Evolutionary conservation across 2,113 vertebrate species (phyloP).

Genomic region (Cathartes aura): DNA sequence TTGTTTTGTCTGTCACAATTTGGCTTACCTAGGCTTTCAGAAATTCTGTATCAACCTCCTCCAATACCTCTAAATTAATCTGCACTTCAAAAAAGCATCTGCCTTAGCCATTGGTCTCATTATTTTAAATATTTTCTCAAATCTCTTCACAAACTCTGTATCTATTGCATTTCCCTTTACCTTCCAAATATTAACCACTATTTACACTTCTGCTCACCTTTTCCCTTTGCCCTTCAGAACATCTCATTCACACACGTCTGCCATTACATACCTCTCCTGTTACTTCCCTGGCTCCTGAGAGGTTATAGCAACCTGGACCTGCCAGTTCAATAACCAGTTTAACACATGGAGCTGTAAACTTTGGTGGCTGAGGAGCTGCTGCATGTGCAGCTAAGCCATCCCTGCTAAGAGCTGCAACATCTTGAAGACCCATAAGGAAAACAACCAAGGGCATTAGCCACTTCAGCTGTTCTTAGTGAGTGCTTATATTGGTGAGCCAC

Average conservation of each 20-base stretch:
- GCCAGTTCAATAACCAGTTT: background rate
- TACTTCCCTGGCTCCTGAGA: background rate
- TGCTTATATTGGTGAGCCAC: background rate
- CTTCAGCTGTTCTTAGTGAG: background rate
- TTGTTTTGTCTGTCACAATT: background rate
- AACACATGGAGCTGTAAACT: background rate
- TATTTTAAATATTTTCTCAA: background rate
- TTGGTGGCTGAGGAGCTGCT: background rate
- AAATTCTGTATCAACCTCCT: background rate
- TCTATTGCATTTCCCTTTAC: background rate
- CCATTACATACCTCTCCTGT: background rate
- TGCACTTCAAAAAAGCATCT: background rate
- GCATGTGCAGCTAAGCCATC: background rate
- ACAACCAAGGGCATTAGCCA: background rate
- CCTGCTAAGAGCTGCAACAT: background rate
- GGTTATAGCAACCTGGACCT: background rate
- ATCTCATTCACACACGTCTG: background rate
- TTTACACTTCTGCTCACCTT: background rate
- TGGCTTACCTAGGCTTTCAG: background rate
- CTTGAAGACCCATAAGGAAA: background rate
- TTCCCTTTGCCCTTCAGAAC: background rate
- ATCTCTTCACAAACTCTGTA: background rate
- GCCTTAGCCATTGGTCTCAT: background rate
- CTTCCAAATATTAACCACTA: background rate
- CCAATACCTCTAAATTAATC: background rate